Base-by-base conservation (phyloP, 2,113 vertebrate species). In the Eclectus roratus region DNA sequence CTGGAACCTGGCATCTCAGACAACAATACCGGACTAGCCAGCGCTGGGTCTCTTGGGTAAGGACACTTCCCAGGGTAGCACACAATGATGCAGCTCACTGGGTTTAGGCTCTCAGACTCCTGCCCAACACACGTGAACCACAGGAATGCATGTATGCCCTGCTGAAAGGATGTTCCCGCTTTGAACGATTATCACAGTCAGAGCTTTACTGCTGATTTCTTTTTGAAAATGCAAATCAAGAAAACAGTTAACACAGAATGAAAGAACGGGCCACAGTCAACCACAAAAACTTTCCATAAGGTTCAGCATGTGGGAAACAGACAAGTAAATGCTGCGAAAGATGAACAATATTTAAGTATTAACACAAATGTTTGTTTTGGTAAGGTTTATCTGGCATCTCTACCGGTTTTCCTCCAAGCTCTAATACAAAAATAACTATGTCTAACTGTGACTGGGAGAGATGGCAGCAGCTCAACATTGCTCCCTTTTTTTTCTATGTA, bases 311-410 rank as follows among this genome's bases (percentile, higher is more conserved):
- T 96, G 93, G 93, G 91, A 95, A 92, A 96, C 60, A 92, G 93
- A 93, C 89, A 96, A 93, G 90, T 92, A 84, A 96, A 91, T 41
- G 77, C 72, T 65, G 86, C 0, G 1, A 89, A 92, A 96, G 86
- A 87, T 80, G 94, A 95, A 96, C 90, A 97, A 93, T 94, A 93
- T 97, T 91, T 94, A 97, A 97, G 77, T 93, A 96, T 95, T 95
- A 97, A 94, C 91, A 92, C 78, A 87, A 96, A 92, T 72, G 80
- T 14, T n/a, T 95, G 86, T 96, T 94, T 96, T 77, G 80, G 80
- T 90, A 92, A 87, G 73, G 88, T 95, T 94, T 95, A 89, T 96
- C 91, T 94, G 94, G 84, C 85, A 80, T 92, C 83, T 91, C 56
- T 65, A 91, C 63, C 3, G 1, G 70, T 94, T 92, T 87, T 94